Conservation (phyloP, 2,797 vertebrate species). For the Buphagus erythrorhynchus region DNA sequence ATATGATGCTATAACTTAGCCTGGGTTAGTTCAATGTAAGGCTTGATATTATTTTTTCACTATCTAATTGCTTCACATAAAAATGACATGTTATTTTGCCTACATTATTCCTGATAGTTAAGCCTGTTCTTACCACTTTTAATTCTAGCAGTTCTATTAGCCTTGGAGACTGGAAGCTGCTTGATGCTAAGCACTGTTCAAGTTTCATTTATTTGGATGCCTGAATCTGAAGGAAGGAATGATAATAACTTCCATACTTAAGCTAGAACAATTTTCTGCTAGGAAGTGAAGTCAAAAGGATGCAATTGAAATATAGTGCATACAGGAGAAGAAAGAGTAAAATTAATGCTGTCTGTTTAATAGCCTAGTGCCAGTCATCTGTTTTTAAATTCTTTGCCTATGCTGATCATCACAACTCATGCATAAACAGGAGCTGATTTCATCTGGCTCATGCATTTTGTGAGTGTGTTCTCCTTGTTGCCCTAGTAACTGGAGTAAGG, state of each 20-base stretch:
- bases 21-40: not conserved
- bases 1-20: not conserved
- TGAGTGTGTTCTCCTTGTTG: not conserved
- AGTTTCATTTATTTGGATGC: constrained; percentile 18
- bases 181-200: constrained; percentile 12
- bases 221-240: not conserved
- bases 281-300: not conserved
- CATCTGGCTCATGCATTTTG: not conserved
- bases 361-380: not conserved
- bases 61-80: not conserved
- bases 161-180: not conserved
- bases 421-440: constrained; percentile 7
- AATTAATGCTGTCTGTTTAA: not conserved
- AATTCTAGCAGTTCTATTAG: not conserved
- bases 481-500: not conserved
- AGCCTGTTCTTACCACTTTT: not conserved
- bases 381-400: not conserved
- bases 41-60: not conserved
- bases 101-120: not conserved
- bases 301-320: not conserved
- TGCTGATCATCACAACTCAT: not conserved
- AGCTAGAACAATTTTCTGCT: constrained; percentile 12
- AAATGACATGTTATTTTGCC: not conserved
- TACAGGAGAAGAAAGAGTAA: not conserved
- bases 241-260: not conserved